Base-by-base conservation (phyloP, 2,797 vertebrate genomes). In the Thripadectes ignobilis region DNA sequence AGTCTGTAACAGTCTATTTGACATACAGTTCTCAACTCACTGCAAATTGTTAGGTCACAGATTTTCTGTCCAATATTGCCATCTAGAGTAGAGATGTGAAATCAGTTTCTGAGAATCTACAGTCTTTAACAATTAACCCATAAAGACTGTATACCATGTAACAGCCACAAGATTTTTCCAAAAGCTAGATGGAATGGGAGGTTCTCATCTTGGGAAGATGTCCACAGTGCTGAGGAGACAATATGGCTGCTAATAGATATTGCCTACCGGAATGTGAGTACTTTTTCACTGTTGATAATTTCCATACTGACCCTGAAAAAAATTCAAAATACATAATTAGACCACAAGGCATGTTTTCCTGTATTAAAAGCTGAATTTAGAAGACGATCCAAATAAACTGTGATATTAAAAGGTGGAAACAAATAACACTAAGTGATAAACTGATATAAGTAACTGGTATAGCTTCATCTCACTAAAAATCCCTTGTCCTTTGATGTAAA, bases 231-330 rank as follows among this genome's bases (percentile, higher is more conserved):
- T 96, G 95, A 98, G 96, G 96, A 95, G 96, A 97, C 95, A 96
- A 96, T 90, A 97, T 92, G 97, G 97, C 97, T 98, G 97, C 97
- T 97, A 97, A 93, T 0, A 96, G 91, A 93, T 92, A 96, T 73
- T 97, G 96, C 95, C 95, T 98, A 97, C 77, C 79, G 98, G 97
- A 98, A 97, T 98, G 98, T 96, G 98, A 98, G 95, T 97, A 96
- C 83, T 97, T 96, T 98, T 98, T 99, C 99, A 99, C 97, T 99
- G 99, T 97, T 99, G 99, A 95, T 99, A 99, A 98, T 99, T 99
- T 98, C 99, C 99, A 97, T 99, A 99, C 90, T 99, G 99, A 98
- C 98, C 99, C 99, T 99, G 98, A 95, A 98, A 97, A 24, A 95
- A 95, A 72, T 57, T 61, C 15, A 71, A 89, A 97, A 97, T 18